Evolutionary conservation across 2,888 invertebrate species (phyloP).

Genomic region (Chloroclysta siterata): DNA sequence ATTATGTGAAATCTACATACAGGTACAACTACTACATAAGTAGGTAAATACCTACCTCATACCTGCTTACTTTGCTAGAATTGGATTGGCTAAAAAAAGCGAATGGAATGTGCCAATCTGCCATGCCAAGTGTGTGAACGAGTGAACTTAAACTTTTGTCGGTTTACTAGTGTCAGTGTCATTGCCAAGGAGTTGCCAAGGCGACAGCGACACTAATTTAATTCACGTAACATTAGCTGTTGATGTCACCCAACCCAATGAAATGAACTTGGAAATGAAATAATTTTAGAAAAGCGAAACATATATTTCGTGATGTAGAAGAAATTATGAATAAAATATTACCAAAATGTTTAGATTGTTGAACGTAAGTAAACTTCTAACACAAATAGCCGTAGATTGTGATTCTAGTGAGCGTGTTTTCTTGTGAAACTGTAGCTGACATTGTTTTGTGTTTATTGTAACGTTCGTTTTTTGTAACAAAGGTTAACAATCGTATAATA

Average conservation of each 20-base stretch:
- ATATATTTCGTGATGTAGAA: background rate
- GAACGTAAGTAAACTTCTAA: background rate
- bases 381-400: too few species aligned
- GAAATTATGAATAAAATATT: background rate
- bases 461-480: too few species aligned
- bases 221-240: background rate
- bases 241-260: background rate
- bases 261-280: too few species aligned
- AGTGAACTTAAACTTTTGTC: slow-evolving; percentile 2
- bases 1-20: background rate
- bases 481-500: too few species aligned
- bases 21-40: too few species aligned
- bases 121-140: background rate
- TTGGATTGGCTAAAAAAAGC: background rate
- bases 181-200: slow-evolving; percentile 16
- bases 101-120: slow-evolving; percentile 5
- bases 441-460: background rate
- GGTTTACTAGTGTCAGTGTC: slow-evolving; percentile 20
- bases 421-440: background rate
- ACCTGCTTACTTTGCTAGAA: background rate
- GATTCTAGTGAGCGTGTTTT: background rate
- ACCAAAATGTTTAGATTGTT: background rate
- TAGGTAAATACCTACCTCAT: background rate
- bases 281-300: background rate
- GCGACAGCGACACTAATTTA: slow-evolving; percentile 18